Percentiles rank a stretch among this genome's conserved stretches.
Conservation (phyloP, 1,140 invertebrate genomes). For the Lepidurus packardi region DNA sequence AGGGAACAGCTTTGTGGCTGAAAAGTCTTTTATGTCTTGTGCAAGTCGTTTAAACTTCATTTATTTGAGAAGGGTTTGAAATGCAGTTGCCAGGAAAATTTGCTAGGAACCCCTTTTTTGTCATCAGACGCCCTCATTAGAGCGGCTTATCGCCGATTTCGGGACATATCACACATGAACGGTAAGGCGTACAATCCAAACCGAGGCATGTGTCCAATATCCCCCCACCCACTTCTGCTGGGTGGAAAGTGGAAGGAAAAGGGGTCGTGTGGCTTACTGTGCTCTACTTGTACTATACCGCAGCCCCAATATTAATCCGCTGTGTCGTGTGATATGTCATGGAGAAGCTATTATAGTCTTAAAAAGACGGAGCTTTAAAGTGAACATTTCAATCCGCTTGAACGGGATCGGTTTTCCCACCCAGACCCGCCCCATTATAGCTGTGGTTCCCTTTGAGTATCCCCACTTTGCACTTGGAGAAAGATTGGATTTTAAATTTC, state of each 20-base stretch:
- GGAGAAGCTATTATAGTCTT: background rate
- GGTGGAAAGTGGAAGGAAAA: background rate
- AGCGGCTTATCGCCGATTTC: background rate
- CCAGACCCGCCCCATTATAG: background rate
- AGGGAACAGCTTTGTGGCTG: background rate
- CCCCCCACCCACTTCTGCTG: background rate
- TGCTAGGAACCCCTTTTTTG: background rate
- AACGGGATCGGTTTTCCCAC: background rate
- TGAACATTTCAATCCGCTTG: background rate
- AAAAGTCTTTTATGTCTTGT: background rate
- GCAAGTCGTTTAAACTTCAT: background rate
- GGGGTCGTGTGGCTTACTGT: background rate
- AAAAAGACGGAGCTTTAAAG: background rate
- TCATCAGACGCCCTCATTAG: constrained; percentile 11
- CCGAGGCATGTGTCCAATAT: constrained; percentile 3
- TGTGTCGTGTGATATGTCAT: constrained; percentile 11
- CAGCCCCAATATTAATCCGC: background rate
- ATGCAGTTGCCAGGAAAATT: background rate
- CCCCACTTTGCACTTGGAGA: background rate
- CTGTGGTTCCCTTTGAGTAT: background rate
- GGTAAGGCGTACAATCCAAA: constrained; percentile 1
- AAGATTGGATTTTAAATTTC: no score
- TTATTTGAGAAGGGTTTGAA: background rate
- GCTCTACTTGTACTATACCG: background rate
- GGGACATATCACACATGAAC: constrained; percentile 2